A percentile compares a stretch with the other conserved stretches of the same genome.
These are phyloP conservation scores for Drosophila kohkoa DNA, from an alignment of 1,140 invertebrate species.

Conservation along the genomic window DNA sequence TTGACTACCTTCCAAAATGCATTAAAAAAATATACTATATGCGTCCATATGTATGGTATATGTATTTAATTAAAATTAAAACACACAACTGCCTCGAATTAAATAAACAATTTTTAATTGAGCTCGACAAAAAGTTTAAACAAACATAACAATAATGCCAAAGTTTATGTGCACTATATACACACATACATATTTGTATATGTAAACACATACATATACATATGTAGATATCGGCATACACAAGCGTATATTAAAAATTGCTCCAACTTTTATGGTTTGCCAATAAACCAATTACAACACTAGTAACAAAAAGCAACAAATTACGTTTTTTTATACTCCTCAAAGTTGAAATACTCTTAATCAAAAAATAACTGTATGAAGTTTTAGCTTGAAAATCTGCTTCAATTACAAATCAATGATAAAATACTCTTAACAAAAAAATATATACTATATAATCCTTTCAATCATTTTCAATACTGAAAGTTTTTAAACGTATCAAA, in stretches of 20 bases:
- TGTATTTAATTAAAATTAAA: constrained; percentile 80
- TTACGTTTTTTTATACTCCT: background rate
- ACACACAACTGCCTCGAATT: constrained; percentile 74
- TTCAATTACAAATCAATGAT: background rate
- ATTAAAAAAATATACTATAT: constrained; percentile 47
- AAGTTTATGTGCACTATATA: constrained; percentile 39
- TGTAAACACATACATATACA: constrained; percentile 1
- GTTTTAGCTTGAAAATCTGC: background rate
- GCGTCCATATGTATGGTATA: background rate
- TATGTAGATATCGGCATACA: background rate
- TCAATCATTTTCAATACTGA: too few species aligned
- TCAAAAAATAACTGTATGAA: too few species aligned
- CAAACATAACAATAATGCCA: constrained; percentile 60
- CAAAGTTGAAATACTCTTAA: constrained; percentile 9
- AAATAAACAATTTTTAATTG: constrained; percentile 82
- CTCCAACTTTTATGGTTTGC: constrained; percentile 58
- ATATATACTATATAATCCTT: too few species aligned
- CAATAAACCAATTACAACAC: constrained; percentile 78
- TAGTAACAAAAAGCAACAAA: constrained; percentile 42
- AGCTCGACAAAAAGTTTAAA: constrained; percentile 74
- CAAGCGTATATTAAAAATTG: constrained; percentile 49
- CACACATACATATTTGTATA: constrained; percentile 10
- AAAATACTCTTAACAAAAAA: too few species aligned
- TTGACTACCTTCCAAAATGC: constrained; percentile 22
- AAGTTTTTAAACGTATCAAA: too few species aligned